A percentile compares a stretch with the other conserved stretches of the same genome.
phyloP scores from a whole-genome alignment of 1,140 invertebrate genomes.

The Bombus confusus region DNA sequence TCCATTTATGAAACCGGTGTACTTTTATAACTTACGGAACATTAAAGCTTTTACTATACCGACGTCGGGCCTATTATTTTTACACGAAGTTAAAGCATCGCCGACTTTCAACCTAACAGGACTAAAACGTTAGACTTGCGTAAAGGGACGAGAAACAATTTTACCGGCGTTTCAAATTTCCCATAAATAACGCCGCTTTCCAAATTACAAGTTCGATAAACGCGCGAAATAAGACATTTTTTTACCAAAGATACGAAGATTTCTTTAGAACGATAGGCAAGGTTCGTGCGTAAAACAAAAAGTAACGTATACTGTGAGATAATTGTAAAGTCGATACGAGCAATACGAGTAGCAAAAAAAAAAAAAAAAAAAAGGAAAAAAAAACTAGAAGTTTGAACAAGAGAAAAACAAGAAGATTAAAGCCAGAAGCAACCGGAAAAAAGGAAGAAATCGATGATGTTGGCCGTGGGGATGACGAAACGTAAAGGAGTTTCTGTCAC shows the following conservation, averaged over 20 bases:
- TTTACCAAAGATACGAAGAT: not conserved
- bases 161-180: not conserved
- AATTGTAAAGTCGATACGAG: no score
- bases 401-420: fast-evolving
- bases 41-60: not conserved
- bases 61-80: not conserved
- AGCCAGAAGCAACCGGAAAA: not conserved
- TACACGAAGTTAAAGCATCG: not conserved
- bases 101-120: not conserved
- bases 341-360: no score
- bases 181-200: no score
- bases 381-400: not conserved
- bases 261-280: not conserved
- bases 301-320: no score
- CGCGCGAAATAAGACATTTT: not conserved
- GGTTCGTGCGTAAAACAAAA: no score
- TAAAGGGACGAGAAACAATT: no score
- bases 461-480: slow-evolving; percentile 4
- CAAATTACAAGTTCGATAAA: not conserved
- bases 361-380: no score
- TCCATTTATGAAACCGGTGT: not conserved
- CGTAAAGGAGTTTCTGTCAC: not conserved
- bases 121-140: not conserved
- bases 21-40: not conserved
- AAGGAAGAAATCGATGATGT: slow-evolving; percentile 11